Conservation (phyloP, 2,888 invertebrate species). For the Megastigmus dorsalis region DNA sequence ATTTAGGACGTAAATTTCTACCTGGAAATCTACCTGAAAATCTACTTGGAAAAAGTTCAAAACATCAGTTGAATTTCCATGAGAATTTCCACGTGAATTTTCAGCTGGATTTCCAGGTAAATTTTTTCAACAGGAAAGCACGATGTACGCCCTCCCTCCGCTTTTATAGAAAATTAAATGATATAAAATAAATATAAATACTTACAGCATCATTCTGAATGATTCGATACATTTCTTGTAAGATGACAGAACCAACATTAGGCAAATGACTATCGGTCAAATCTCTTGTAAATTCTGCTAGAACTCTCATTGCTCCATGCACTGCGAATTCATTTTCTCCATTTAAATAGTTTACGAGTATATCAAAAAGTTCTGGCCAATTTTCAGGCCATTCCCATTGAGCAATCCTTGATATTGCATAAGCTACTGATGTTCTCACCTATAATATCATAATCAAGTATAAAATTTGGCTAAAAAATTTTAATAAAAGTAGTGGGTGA, state of each 20-base stretch:
- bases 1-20: too few relatives aligned
- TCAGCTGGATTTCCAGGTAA: too few relatives aligned
- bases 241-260: constrained; percentile 81
- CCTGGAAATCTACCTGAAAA: too few relatives aligned
- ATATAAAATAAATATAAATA: too few relatives aligned
- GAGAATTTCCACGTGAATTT: too few relatives aligned
- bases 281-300: constrained; percentile 82
- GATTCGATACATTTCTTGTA: constrained; percentile 83
- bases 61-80: too few relatives aligned
- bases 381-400: constrained; percentile 84
- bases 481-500: too few relatives aligned
- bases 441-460: constrained; percentile 7
- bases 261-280: constrained; percentile 80
- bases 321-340: constrained; percentile 78
- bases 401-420: constrained; percentile 83
- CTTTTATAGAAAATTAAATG: too few relatives aligned
- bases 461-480: background rate
- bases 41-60: too few relatives aligned
- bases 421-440: constrained; percentile 81
- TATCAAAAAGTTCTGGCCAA: constrained; percentile 82
- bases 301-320: constrained; percentile 83
- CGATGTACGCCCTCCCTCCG: too few relatives aligned
- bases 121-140: too few relatives aligned
- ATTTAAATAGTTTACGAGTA: constrained; percentile 80
- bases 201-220: constrained; percentile 79